A percentile compares a stretch with the other conserved stretches of the same genome.
Conservation (phyloP, 1,140 invertebrate species). For the Sminthurides bifidus region DNA sequence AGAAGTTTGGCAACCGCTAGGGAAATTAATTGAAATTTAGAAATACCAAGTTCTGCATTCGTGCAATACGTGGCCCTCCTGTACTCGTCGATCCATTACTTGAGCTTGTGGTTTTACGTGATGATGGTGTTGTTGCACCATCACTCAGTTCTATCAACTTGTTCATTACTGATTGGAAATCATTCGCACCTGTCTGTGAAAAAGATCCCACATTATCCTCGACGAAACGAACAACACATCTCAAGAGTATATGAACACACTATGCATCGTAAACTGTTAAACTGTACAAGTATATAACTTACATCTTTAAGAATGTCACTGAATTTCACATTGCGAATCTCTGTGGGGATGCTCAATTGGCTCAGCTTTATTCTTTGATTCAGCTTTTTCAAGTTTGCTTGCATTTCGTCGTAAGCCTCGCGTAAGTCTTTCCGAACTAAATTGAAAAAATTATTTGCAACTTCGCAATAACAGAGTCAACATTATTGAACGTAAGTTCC, state of each 20-base stretch:
- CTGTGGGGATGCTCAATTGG: not conserved
- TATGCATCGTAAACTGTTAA: no score
- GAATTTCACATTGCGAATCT: not conserved
- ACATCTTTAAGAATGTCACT: conserved; percentile 1
- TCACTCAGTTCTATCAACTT: no score
- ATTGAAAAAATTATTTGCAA: not conserved
- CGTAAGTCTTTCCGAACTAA: not conserved
- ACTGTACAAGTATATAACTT: not conserved
- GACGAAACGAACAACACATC: no score
- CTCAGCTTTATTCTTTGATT: not conserved
- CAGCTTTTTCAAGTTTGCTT: not conserved
- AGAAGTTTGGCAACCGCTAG: no score
- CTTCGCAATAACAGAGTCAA: not conserved
- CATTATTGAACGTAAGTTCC: not conserved
- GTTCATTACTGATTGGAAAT: no score
- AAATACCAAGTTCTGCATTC: no score
- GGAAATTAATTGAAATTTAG: no score
- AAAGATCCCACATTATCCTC: not conserved
- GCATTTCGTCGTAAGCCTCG: not conserved
- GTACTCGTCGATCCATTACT: no score
- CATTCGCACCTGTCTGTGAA: not conserved
- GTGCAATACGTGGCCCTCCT: no score
- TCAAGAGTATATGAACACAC: no score
- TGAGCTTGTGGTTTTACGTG: no score
- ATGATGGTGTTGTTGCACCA: no score